These are phyloP conservation scores for Hofmannophila pseudospretella DNA, from an alignment of 2,888 invertebrate genomes.

Conservation along the genomic window DNA sequence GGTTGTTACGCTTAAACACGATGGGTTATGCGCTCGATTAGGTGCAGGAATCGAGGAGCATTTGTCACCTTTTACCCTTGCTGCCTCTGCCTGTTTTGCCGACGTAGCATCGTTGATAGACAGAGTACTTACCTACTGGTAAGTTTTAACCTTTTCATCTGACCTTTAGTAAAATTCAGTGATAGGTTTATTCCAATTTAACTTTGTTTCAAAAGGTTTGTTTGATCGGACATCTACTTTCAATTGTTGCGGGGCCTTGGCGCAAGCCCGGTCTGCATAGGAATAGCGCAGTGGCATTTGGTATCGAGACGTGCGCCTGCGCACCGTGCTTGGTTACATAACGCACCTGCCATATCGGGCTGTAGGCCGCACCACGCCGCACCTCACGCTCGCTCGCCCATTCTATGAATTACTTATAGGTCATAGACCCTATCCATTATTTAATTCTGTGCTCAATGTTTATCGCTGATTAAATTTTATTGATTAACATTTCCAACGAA, in stretches of 20 bases:
- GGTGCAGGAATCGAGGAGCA: too few relatives aligned
- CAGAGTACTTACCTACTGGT: too few relatives aligned
- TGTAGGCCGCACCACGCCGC: conserved; percentile 65
- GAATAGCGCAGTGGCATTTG: conserved; percentile 64
- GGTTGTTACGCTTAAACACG: background rate
- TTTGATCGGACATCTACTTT: conserved; percentile 56
- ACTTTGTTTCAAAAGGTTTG: conserved; percentile 42
- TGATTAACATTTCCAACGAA: conserved; percentile 12
- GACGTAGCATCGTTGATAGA: too few relatives aligned
- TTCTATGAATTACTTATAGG: conserved; percentile 76
- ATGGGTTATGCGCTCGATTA: background rate
- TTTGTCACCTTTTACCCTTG: too few relatives aligned
- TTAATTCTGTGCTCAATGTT: conserved; percentile 44
- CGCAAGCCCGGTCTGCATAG: conserved; percentile 50
- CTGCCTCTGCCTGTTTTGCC: too few relatives aligned
- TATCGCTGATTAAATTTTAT: conserved; percentile 32
- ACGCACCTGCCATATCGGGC: conserved; percentile 76
- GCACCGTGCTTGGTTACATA: conserved; percentile 66
- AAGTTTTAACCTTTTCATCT: conserved; percentile 11
- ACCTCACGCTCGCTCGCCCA: conserved; percentile 71
- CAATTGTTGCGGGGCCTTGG: conserved; percentile 63
- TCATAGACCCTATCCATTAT: conserved; percentile 71
- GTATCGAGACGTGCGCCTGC: conserved; percentile 46
- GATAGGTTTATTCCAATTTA: conserved; percentile 25
- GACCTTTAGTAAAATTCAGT: background rate